Evolutionary conservation across 2,797 vertebrate genomes (phyloP).

Genomic region (Pteropus rufus): DNA sequence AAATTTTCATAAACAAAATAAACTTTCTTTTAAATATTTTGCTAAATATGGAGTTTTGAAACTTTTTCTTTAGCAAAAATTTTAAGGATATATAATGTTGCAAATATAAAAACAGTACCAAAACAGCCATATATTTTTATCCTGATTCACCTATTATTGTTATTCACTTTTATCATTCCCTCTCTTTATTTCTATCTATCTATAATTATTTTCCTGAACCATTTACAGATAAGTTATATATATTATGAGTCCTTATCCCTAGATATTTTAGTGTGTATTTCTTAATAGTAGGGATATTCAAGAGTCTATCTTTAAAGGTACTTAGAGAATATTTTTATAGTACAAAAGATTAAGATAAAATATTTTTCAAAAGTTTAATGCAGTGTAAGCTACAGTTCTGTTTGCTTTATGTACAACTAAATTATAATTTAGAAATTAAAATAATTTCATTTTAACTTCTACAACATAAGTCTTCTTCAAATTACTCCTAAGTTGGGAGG

Average conservation of each 20-base stretch:
- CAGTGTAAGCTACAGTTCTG: constrained; percentile 58
- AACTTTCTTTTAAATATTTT: constrained; percentile 35
- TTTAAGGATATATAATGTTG: neutral
- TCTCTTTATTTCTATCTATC: neutral
- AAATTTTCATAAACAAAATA: constrained; percentile 61
- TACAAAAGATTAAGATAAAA: constrained; percentile 72
- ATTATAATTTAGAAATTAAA: constrained; percentile 62
- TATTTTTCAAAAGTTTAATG: constrained; percentile 67
- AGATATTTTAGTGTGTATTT: neutral
- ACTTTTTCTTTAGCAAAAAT: neutral
- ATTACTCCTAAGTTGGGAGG: constrained; percentile 5
- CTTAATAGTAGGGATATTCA: neutral
- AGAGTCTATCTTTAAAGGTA: constrained; percentile 55
- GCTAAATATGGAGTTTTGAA: neutral
- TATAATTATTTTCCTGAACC: neutral
- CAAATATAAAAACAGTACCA: neutral
- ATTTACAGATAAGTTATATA: neutral
- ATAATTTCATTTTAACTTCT: constrained; percentile 49
- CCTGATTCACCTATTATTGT: neutral
- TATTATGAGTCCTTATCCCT: neutral
- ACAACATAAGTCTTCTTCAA: constrained; percentile 63
- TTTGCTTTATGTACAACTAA: constrained; percentile 62
- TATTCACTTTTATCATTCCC: neutral
- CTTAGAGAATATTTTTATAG: constrained; percentile 76
- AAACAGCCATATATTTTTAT: neutral